Base-by-base conservation (phyloP, 2,113 vertebrate genomes). In the Syngnathus floridae region DNA sequence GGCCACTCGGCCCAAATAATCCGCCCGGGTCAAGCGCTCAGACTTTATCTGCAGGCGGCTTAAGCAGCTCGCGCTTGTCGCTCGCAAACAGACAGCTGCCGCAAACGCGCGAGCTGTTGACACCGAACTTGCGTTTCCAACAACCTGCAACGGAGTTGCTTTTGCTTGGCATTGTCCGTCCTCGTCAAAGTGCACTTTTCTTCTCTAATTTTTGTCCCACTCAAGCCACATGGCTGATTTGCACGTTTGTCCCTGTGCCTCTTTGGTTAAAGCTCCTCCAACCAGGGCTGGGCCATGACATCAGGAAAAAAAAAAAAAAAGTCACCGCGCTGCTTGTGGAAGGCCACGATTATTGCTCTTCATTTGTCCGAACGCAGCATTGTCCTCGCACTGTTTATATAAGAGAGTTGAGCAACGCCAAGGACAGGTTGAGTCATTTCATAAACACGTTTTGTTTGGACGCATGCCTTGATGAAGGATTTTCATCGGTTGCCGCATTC, bases 1-100 rank as follows among this genome's bases (percentile, higher is more conserved):
- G 62, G 38, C 14, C 4, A 2, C 21, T n/a, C 8, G 26, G 36
- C 38, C 54, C 63, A 63, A 76, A 79, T 69, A 76, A 84, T 79
- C 72, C 45, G 64, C 73, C 75, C 77, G 82, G 77, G 71, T 77
- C 46, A 26, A 56, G 56, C 3, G 22, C 69, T 66, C 66, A 78
- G 75, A 80, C 83, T 80, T 81, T 72, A 83, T 77, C 80, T 62
- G 67, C 10, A 40, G 11, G 21, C 63, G 58, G 64, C 65, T 59
- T 87, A 90, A 88, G 81, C 86, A 80, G 84, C 85, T 89, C 88
- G 84, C 83, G 21, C 86, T 74, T 48, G 68, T 49, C 65, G 36
- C 46, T 57, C 55, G 65, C 6, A 66, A 67, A 67, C 71, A 60
- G 66, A 77, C 79, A 84, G 82, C 81, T 85, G 84, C 77, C 65